Base-by-base conservation (phyloP, 2,888 invertebrate genomes). In the Aphodius granarius region DNA sequence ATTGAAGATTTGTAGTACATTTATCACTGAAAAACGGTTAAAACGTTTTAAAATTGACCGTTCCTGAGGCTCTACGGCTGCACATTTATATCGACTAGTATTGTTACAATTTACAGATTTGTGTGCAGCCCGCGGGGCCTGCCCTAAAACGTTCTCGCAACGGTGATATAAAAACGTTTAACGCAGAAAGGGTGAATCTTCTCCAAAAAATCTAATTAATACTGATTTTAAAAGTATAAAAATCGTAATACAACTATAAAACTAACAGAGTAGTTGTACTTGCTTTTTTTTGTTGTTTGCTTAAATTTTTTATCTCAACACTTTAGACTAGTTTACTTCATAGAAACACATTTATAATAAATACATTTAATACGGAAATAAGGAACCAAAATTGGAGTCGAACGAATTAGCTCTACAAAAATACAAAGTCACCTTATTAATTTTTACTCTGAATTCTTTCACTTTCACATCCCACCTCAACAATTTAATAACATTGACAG, bases 161-260 rank as follows among this genome's bases (percentile, higher is more conserved):
- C 66, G 66, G 66, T 77, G 72, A 71, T 77, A 72, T 74, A 77
- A 77, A 66, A 73, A 43, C 43, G 43, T 43, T 63, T 64, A 63
- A 23, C 62, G 64, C 19, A 64, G 63, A 73, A 73, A 65, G 21
- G 9, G 64, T 21, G 20, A 6, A 65, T 73, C 18, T 64, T 73
- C 65, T 64, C 66, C 22, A 20, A 68, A 68, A 20, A 68, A 68
- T 68, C 22, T 22, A 22, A 83, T 84, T 86, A 86, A 86, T 86
- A 86, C 86, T 86, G 86, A 83, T 86, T 43, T 68, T 85, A 84
- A 80, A 85, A 85, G 86, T 86, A 86, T 85, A 86, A 86, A 86
- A 86, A 85, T 84, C 13, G 84, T 83, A 85, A 84, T 83, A 82
- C 73, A 81, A 79, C 83, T 84, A 82, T 82, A 83, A 84, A 86